These are phyloP conservation scores for Alca torda DNA, from an alignment of 2,797 vertebrate species.

Conservation along the genomic window DNA sequence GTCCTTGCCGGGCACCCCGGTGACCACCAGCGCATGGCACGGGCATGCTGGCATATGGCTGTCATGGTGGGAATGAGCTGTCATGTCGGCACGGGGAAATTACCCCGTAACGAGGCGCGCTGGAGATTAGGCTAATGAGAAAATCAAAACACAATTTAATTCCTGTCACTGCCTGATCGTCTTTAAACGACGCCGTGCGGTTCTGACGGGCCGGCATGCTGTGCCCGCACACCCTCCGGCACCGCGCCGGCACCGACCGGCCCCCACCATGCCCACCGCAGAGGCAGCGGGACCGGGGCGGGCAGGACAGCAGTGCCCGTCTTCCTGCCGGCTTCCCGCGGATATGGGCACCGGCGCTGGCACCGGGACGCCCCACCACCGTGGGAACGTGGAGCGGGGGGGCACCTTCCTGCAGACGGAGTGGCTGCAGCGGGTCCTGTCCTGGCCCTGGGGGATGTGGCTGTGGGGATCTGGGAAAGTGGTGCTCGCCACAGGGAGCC, in stretches of 20 bases:
- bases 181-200: background rate
- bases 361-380: background rate
- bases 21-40: background rate
- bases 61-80: background rate
- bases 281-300: background rate
- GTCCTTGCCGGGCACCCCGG: background rate
- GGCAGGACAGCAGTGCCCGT: background rate
- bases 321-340: constrained; percentile 32
- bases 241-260: background rate
- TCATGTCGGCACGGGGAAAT: background rate
- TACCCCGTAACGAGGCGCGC: background rate
- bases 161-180: constrained; percentile 36
- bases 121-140: constrained; percentile 48
- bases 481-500: background rate
- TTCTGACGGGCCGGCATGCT: background rate
- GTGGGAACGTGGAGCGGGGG: background rate
- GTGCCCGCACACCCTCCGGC: background rate
- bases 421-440: background rate
- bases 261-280: background rate
- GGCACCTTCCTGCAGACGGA: constrained; percentile 4
- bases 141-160: constrained; percentile 56
- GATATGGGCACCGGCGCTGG: constrained; percentile 14
- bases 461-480: background rate
- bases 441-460: accelerated
- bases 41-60: background rate